phyloP scores from a whole-genome alignment of 2,888 invertebrate species.

The Nipponacmea schrenckii region DNA sequence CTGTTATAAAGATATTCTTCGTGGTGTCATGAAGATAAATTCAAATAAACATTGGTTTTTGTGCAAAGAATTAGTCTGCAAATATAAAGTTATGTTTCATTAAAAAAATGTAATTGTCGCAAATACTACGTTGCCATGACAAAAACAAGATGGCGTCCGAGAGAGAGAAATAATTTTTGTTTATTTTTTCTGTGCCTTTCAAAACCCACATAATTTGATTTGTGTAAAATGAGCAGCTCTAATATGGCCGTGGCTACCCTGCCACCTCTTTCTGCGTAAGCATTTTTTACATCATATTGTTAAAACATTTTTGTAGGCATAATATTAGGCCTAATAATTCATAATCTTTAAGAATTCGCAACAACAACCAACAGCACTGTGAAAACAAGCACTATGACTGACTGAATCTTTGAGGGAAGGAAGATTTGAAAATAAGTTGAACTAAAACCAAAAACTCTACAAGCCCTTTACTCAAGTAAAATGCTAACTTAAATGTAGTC shows the following conservation, averaged over 20 bases:
- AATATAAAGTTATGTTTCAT: no score
- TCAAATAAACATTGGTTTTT: no score
- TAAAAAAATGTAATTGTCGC: neutral
- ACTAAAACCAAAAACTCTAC: no score
- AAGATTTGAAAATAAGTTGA: no score
- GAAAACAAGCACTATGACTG: neutral
- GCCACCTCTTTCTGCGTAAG: slow-evolving; percentile 56
- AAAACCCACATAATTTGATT: neutral
- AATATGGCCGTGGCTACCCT: slow-evolving; percentile 49
- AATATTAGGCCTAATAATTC: no score
- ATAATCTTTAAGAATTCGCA: no score
- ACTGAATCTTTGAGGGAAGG: neutral
- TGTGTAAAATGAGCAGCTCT: slow-evolving; percentile 37
- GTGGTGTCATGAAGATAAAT: no score
- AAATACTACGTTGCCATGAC: slow-evolving; percentile 18
- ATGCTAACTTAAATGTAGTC: no score
- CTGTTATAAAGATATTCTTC: no score
- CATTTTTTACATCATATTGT: neutral
- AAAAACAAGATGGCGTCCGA: slow-evolving; percentile 19
- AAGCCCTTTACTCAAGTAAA: no score
- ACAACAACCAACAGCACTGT: neutral
- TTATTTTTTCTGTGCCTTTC: neutral
- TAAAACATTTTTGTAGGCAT: neutral
- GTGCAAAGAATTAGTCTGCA: no score
- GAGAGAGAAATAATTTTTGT: neutral